Conservation (phyloP, 2,797 vertebrate genomes). For the Rachycentron canadum region DNA sequence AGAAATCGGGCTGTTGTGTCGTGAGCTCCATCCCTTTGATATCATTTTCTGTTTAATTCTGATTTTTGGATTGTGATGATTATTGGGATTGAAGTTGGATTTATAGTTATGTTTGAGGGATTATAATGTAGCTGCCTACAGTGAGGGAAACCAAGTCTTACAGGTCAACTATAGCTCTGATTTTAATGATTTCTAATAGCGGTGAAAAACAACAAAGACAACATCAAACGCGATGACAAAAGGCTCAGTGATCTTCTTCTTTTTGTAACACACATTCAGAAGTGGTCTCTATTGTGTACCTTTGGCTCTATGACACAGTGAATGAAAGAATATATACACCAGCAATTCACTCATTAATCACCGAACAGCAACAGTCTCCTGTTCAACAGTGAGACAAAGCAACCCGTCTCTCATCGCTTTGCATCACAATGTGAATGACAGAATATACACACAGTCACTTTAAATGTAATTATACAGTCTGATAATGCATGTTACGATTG, state of each 20-base stretch:
- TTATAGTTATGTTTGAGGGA: not conserved
- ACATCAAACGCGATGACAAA: not conserved
- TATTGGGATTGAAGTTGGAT: conserved; percentile 10
- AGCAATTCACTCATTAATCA: conserved; percentile 1
- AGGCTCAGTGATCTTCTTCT: not conserved
- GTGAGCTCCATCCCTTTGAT: conserved; percentile 11
- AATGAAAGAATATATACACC: conserved; percentile 16
- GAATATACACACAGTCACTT: not conserved
- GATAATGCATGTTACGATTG: no score
- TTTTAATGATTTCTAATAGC: not conserved
- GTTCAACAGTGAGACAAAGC: no score
- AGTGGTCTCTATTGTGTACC: not conserved
- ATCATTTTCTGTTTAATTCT: conserved; percentile 5
- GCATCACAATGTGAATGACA: not conserved
- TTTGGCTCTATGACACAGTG: conserved; percentile 7
- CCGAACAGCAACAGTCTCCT: no score
- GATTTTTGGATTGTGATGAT: not conserved
- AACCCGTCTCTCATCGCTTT: no score
- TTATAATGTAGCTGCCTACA: no score
- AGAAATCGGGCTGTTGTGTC: conserved; percentile 1
- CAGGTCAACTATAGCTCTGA: no score
- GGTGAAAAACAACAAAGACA: not conserved
- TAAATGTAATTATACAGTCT: not conserved
- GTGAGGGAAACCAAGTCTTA: not conserved
- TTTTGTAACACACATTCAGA: not conserved